Evolutionary conservation across 2,888 invertebrate genomes (phyloP).

Genomic region (Gortyna flavago): DNA sequence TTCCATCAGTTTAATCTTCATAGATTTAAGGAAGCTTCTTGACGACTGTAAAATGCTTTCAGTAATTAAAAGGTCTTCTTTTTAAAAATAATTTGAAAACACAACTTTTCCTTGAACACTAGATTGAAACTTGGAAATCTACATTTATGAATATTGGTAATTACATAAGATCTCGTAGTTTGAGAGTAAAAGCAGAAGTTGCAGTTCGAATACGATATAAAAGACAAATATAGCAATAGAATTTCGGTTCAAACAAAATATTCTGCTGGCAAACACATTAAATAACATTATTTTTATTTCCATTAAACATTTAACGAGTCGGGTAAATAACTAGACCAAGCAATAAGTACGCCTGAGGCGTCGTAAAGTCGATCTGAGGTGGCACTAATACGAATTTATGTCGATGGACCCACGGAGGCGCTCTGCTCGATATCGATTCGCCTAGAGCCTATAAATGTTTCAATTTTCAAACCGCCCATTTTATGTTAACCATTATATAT

Average conservation of each 20-base stretch:
- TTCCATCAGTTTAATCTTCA: slow-evolving; percentile 2
- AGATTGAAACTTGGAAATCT: background rate
- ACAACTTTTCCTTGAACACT: background rate
- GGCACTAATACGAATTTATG: slow-evolving; percentile 90
- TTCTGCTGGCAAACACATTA: slow-evolving; percentile 49
- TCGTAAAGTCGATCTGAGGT: slow-evolving; percentile 89
- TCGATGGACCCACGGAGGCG: slow-evolving; percentile 82
- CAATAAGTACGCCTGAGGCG: slow-evolving; percentile 86
- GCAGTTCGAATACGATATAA: background rate
- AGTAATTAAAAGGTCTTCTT: background rate
- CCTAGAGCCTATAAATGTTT: slow-evolving; percentile 85
- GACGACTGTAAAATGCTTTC: background rate
- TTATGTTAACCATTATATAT: slow-evolving; percentile 74
- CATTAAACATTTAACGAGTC: slow-evolving; percentile 79
- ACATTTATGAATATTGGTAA: slow-evolving; percentile 9
- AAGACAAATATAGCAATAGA: background rate
- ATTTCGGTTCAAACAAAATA: slow-evolving; percentile 24
- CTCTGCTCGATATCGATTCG: slow-evolving; percentile 83
- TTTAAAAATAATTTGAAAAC: background rate
- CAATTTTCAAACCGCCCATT: slow-evolving; percentile 83
- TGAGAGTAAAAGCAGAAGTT: background rate
- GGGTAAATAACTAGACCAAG: slow-evolving; percentile 81
- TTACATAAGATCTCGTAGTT: background rate
- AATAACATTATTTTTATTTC: slow-evolving; percentile 72
- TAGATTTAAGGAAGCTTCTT: background rate